phyloP scores from a whole-genome alignment of 2,888 invertebrate species.

The Drosophila merina region DNA sequence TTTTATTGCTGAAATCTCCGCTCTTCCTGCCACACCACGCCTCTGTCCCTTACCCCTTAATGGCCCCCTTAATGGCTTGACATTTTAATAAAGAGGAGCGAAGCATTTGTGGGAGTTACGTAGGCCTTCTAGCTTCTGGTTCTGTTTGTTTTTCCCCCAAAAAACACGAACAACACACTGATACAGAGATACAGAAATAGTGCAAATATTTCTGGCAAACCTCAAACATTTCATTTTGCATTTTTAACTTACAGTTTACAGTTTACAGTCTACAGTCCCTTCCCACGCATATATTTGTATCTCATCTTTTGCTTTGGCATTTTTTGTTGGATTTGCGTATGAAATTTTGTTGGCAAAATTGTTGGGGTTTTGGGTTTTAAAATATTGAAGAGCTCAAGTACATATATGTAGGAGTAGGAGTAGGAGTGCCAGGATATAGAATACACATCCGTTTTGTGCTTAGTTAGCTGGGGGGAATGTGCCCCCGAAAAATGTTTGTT shows the following conservation, averaged over 20 bases:
- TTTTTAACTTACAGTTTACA: slow-evolving; percentile 26
- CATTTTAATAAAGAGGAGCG: slow-evolving; percentile 73
- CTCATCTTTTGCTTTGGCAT: slow-evolving; percentile 12
- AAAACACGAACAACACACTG: slow-evolving; percentile 16
- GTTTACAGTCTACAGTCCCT: not conserved
- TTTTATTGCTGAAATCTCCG: slow-evolving; percentile 56
- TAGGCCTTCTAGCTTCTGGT: slow-evolving; percentile 1
- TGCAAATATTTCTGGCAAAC: slow-evolving; percentile 73
- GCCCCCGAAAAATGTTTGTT: slow-evolving; percentile 37
- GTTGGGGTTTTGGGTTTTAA: slow-evolving; percentile 61
- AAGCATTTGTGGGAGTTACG: slow-evolving; percentile 1
- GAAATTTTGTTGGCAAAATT: slow-evolving; percentile 67
- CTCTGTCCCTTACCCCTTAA: too few relatives aligned
- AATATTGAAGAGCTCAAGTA: slow-evolving; percentile 65
- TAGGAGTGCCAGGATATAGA: not conserved
- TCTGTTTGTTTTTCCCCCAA: slow-evolving; percentile 33
- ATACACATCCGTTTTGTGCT: slow-evolving; percentile 44
- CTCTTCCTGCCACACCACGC: not conserved
- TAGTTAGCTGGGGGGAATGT: slow-evolving; percentile 47
- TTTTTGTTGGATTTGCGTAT: slow-evolving; percentile 35
- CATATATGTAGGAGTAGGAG: not conserved
- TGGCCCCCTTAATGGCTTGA: slow-evolving; percentile 60
- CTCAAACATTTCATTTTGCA: slow-evolving; percentile 72
- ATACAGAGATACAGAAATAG: slow-evolving; percentile 39
- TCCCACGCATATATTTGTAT: slow-evolving; percentile 1